Evolutionary conservation across 2,797 vertebrate species (phyloP), one percentile per base, ranked within the genome.

Genomic region (Aplochiton taeniatus): DNA sequence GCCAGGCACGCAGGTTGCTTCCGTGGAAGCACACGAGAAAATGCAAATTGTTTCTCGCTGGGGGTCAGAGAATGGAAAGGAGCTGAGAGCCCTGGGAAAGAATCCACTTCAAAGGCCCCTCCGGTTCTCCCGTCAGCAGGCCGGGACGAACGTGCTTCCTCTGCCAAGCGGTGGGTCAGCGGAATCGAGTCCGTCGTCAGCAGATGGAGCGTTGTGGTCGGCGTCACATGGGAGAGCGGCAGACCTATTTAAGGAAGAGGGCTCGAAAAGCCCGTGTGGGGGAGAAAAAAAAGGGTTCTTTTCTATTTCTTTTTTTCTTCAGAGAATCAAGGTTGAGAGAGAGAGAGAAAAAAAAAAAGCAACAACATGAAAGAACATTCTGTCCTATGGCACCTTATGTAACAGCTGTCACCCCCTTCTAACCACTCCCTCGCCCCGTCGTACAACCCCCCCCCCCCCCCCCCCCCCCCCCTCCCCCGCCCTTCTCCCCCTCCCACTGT

Each of bases 121-220:
- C 51, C 4, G 69, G 64, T 47, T 75, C 61, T 86, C 81, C 81
- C 75, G 76, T 88, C 84, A 88, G 84, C 78, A 82, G 49, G 69
- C 67, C 60, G 76, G 45, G 73, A 52, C 54, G 54, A 14, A 66
- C 83, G 81, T 61, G n/a, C 73, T 72, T 63, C 19, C 3, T 54
- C 61, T 71, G 10, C 12, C 70, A 73, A n/a, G 73, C 12, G 71
- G 66, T 85, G 66, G 70, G 74, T 82, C 80, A 80, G 78, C 76
- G 58, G 19, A 8, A 80, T 84, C 75, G 63, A 19, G 82, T 77
- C 80, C 76, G 88, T 89, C 76, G 88, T 89, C 89, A 89, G 87
- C 83, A 82, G 58, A 85, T 87, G 83, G 77, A 74, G 46, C 75
- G 13, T 54, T 77, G 79, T 81, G 78, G 83, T 80, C 20, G 41